Base-by-base conservation (phyloP, 2,113 vertebrate genomes). In the Nibea albiflora region DNA sequence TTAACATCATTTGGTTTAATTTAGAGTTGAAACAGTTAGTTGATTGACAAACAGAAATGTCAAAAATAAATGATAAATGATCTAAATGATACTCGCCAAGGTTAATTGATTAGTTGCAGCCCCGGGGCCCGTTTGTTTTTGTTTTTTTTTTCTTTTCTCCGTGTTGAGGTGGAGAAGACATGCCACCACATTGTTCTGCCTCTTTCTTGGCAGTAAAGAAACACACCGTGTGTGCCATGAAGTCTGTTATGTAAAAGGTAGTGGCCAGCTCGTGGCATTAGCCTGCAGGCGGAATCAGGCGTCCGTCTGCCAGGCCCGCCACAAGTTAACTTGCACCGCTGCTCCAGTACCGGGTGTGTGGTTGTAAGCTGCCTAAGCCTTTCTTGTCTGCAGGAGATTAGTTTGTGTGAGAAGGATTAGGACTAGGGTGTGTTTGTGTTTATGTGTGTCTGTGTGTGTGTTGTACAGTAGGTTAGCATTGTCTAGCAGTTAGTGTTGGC, bases 311-410 rank as follows among this genome's bases (percentile, higher is more conserved):
- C 76, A 84, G 24, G 42, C 31, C 83, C 26, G 66, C 87, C 89
- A 85, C 80, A 91, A 92, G 81, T 91, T 80, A 78, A 90, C 87
- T 91, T 93, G 87, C 71, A 84, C 74, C 26, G 14, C 81, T 82
- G 84, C 80, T 82, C 68, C 76, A 61, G 74, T 76, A 80, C 79
- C 42, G 80, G 87, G 84, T 91, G 76, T 91, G 81, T 91, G 88
- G 90, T 80, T 88, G 73, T 92, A 92, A 94, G 64, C 84, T 84
- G 87, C 80, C 82, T 94, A 91, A 94, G 86, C 84, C 87, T 75
- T 92, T 85, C 87, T 91, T 91, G 88, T 93, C 91, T 92, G 90
- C 80, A 77, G 77, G 67, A 92, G 92, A 94, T 95, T 93, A 94
- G 81, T 79, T 76, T 89, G 87, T 92, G 89, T 92, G 88, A 94